These are phyloP conservation scores for Eretmocerus hayati DNA, from an alignment of 2,888 invertebrate species.

Conservation along the genomic window DNA sequence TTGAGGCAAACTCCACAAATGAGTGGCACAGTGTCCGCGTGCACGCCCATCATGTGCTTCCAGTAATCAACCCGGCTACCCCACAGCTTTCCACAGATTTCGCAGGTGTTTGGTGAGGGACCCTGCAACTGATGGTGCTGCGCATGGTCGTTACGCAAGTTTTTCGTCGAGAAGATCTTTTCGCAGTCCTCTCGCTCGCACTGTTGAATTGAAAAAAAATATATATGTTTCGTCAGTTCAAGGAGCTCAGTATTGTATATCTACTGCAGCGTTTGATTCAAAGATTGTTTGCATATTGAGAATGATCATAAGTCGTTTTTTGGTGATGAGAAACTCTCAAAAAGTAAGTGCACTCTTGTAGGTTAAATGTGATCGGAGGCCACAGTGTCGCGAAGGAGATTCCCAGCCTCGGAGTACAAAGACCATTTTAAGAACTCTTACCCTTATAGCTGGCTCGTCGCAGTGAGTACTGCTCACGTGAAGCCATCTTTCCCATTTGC, in stretches of 20 bases:
- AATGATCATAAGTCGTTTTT: too few species aligned
- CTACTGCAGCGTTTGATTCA: not conserved
- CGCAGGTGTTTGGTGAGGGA: constrained; percentile 44
- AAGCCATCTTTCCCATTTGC: constrained; percentile 50
- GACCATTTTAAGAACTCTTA: too few species aligned
- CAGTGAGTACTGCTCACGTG: constrained; percentile 46
- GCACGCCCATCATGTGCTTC: constrained; percentile 51
- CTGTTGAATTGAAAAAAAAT: constrained; percentile 18
- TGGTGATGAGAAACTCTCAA: too few species aligned
- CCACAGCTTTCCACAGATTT: constrained; percentile 50
- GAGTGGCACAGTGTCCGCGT: constrained; percentile 47
- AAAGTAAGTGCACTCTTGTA: too few species aligned
- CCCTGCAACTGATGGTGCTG: constrained; percentile 48
- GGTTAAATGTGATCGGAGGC: too few species aligned
- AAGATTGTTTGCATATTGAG: too few species aligned
- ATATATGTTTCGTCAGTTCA: not conserved
- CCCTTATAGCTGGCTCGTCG: constrained; percentile 41
- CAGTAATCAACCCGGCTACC: constrained; percentile 50
- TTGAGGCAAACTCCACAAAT: constrained; percentile 50
- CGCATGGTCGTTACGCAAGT: constrained; percentile 45
- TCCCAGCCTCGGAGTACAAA: too few species aligned
- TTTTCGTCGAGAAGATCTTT: constrained; percentile 47
- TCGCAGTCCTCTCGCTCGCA: constrained; percentile 43
- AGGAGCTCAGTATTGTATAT: too few species aligned
- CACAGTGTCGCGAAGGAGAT: too few species aligned